Conservation (phyloP, 2,113 vertebrate species). For the Propithecus coquereli region DNA sequence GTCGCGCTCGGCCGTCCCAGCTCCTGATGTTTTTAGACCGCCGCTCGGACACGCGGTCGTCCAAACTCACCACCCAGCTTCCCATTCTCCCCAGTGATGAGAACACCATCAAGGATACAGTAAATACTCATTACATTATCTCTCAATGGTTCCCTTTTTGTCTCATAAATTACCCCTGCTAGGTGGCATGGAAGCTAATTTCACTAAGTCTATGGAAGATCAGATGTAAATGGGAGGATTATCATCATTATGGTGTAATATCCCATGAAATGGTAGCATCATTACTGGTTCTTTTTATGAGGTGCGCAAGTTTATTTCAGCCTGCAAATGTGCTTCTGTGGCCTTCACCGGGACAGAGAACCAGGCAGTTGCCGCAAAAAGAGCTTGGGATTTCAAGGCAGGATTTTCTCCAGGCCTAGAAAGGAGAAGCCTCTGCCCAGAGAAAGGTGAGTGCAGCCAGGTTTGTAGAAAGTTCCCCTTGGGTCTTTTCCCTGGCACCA, state of each 20-base stretch:
- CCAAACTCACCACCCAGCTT: constrained; percentile 75
- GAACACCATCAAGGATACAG: constrained; percentile 88
- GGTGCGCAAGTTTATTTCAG: constrained; percentile 89
- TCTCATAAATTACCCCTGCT: constrained; percentile 94
- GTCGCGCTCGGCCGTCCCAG: not conserved
- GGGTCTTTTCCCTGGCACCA: not conserved
- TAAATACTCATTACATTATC: constrained; percentile 92
- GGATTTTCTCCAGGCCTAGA: constrained; percentile 52
- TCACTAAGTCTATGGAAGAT: constrained; percentile 92
- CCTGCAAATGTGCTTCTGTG: constrained; percentile 78
- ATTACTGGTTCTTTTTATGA: constrained; percentile 95
- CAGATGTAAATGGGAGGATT: constrained; percentile 97
- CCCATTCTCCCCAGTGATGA: constrained; percentile 81
- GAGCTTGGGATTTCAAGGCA: constrained; percentile 48
- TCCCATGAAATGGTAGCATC: constrained; percentile 99
- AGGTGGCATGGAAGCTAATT: constrained; percentile 94
- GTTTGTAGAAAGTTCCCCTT: constrained; percentile 48
- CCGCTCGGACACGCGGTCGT: not conserved
- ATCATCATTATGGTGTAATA: constrained; percentile 99
- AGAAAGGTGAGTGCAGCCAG: constrained; percentile 67
- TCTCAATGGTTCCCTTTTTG: constrained; percentile 89
- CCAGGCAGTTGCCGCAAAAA: constrained; percentile 64
- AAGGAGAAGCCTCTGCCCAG: constrained; percentile 66
- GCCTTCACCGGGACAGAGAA: constrained; percentile 81
- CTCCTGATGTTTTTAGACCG: constrained; percentile 66